Conservation (phyloP, 2,888 invertebrate species). For the Mesochorus sp. region DNA sequence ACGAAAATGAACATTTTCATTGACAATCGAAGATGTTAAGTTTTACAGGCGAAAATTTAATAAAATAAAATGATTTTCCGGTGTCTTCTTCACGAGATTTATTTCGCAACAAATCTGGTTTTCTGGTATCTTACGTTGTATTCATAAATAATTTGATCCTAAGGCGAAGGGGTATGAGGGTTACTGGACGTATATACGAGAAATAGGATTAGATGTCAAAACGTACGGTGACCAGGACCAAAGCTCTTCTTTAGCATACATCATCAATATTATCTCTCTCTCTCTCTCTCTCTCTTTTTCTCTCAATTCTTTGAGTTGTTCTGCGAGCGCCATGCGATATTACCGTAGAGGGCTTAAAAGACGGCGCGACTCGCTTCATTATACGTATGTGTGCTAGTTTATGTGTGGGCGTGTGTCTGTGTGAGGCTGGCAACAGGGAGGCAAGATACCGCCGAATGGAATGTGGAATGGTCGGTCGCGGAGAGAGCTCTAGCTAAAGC, state of each 20-base stretch:
- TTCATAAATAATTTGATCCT: slow-evolving; percentile 73
- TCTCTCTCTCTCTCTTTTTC: slow-evolving; percentile 64
- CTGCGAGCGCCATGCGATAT: slow-evolving; percentile 73
- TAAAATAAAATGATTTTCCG: too few species aligned
- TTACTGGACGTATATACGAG: too few species aligned
- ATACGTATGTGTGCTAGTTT: neutral
- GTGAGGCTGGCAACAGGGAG: slow-evolving; percentile 33
- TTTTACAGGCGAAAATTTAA: too few species aligned
- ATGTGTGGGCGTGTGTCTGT: slow-evolving; percentile 1
- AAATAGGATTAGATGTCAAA: too few species aligned
- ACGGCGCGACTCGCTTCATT: slow-evolving; percentile 78
- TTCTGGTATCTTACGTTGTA: neutral
- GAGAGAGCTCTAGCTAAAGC: slow-evolving; percentile 42
- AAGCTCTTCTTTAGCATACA: slow-evolving; percentile 76
- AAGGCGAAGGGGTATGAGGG: too few species aligned
- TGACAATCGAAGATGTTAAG: too few species aligned
- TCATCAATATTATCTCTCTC: slow-evolving; percentile 78
- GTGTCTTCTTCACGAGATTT: too few species aligned
- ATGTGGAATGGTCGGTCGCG: slow-evolving; percentile 77
- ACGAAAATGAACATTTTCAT: too few species aligned
- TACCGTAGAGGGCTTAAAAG: slow-evolving; percentile 78
- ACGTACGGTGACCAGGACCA: slow-evolving; percentile 63
- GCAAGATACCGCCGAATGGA: slow-evolving; percentile 72
- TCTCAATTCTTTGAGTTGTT: slow-evolving; percentile 56
- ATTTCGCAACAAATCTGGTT: neutral